These are phyloP conservation scores for Drosophila ananassae DNA, from an alignment of 1,140 invertebrate species.

Conservation along the genomic window DNA sequence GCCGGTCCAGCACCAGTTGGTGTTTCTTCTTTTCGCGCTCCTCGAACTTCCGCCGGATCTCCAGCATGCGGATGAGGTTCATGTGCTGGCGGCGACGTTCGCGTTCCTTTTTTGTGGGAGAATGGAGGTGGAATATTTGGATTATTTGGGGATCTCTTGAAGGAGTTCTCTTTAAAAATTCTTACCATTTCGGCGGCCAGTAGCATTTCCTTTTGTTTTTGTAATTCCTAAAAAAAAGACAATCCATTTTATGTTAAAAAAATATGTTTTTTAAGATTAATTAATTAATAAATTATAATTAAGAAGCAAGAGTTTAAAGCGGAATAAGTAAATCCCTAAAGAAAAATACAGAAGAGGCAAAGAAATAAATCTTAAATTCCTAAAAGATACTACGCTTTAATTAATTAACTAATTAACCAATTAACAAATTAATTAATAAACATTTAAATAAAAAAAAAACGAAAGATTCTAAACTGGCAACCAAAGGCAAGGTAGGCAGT, in stretches of 20 bases:
- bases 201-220: slow-evolving; percentile 93
- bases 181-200: slow-evolving; percentile 94
- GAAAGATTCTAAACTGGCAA: slow-evolving; percentile 14
- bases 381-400: too few species aligned
- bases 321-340: too few species aligned
- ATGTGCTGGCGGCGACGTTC: slow-evolving; percentile 96
- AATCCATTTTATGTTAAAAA: not conserved
- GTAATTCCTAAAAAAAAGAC: slow-evolving; percentile 90
- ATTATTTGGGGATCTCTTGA: too few species aligned
- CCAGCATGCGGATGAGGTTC: slow-evolving; percentile 93
- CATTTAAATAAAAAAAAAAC: too few species aligned
- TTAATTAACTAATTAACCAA: too few species aligned
- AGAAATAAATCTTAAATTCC: too few species aligned
- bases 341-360: too few species aligned
- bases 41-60: slow-evolving; percentile 93
- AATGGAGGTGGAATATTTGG: too few species aligned
- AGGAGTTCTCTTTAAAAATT: too few species aligned
- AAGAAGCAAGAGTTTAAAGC: not conserved
- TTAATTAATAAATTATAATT: slow-evolving; percentile 83
- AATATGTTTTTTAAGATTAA: slow-evolving; percentile 50
- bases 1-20: slow-evolving; percentile 85
- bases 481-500: slow-evolving; percentile 71
- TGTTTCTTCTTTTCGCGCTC: slow-evolving; percentile 94
- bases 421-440: too few species aligned
- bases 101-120: slow-evolving; percentile 88